These are phyloP conservation scores for Ctenicera cuprea DNA, from an alignment of 2,888 invertebrate genomes.

Conservation along the genomic window DNA sequence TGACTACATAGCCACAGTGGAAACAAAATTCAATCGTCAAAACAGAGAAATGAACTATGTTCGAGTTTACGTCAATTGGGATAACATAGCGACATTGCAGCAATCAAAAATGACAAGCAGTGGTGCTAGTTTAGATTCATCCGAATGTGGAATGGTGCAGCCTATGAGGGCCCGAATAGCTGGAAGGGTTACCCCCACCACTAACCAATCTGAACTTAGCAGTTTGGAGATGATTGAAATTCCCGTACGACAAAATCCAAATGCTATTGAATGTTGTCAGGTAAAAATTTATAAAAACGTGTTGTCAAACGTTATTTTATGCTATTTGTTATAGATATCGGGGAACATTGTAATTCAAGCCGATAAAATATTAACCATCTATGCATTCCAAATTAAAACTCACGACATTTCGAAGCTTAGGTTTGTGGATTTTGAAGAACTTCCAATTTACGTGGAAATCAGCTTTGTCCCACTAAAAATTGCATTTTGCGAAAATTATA, in stretches of 20 bases:
- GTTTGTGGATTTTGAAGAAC: slow-evolving; percentile 82
- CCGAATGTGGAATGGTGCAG: slow-evolving; percentile 73
- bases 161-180: slow-evolving; percentile 83
- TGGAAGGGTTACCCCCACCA: slow-evolving; percentile 83
- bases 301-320: neutral
- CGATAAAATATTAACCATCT: slow-evolving; percentile 72
- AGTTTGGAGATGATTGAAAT: slow-evolving; percentile 85
- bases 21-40: slow-evolving; percentile 75
- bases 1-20: slow-evolving; percentile 81
- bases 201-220: slow-evolving; percentile 77
- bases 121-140: slow-evolving; percentile 68
- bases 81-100: slow-evolving; percentile 73
- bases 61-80: slow-evolving; percentile 87
- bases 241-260: slow-evolving; percentile 78
- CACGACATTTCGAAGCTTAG: slow-evolving; percentile 81
- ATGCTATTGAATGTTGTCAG: slow-evolving; percentile 79
- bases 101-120: slow-evolving; percentile 72
- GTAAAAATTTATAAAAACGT: slow-evolving; percentile 60
- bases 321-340: slow-evolving; percentile 63
- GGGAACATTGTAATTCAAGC: slow-evolving; percentile 71
- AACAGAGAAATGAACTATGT: slow-evolving; percentile 75
- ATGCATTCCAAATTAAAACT: slow-evolving; percentile 79
- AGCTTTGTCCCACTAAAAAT: slow-evolving; percentile 78
- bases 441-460: slow-evolving; percentile 79
- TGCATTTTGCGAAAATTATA: slow-evolving; percentile 80